Evolutionary conservation across 2,113 vertebrate species (phyloP), one percentile per base, ranked within the genome.

Genomic region (Coracopsis vasa): DNA sequence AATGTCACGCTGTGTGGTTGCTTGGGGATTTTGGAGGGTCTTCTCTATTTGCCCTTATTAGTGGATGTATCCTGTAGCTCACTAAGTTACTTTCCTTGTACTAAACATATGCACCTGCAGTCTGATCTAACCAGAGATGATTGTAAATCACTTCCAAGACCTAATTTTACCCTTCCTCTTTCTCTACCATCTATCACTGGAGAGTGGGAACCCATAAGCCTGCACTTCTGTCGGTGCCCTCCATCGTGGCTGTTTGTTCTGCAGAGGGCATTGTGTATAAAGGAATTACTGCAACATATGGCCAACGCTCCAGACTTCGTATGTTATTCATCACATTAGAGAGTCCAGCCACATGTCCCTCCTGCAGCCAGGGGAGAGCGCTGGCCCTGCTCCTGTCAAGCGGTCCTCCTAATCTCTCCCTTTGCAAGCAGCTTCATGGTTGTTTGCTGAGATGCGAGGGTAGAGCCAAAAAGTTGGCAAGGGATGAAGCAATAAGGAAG

Each of bases 241-340:
- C 97, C 95, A 89, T 94, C 91, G 42, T 72, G 88, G 73, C 96
- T 95, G 94, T 97, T 97, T 97, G 95, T 88, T 97, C 94, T 94
- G 90, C 94, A 95, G 87, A 94, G 85, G 89, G 81, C 73, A 39
- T 89, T 92, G 94, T 95, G 90, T 94, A 88, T 82, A 50, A 89
- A 97, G 95, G 97, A 97, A 97, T 97, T 95, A 62, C 94, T 92
- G 88, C 66, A 97, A 91, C 98, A 98, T 97, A 98, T 98, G 98
- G 97, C 82, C 80, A 82, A 73, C 93, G 35, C 97, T 94, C 90
- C 88, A 89, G 78, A 94, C 70, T 97, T 98, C 94, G 48, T 97
- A 96, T 97, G 97, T 88, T 97, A 97, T 97, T 97, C 94, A 97
- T 98, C 97, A 97, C 92, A 95, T 97, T 97, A 97, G 94, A 86